Percentiles rank a stretch among this genome's conserved stretches.
Evolutionary conservation across 2,888 invertebrate species (phyloP).

Genomic region (Mesorhabditis belari): DNA sequence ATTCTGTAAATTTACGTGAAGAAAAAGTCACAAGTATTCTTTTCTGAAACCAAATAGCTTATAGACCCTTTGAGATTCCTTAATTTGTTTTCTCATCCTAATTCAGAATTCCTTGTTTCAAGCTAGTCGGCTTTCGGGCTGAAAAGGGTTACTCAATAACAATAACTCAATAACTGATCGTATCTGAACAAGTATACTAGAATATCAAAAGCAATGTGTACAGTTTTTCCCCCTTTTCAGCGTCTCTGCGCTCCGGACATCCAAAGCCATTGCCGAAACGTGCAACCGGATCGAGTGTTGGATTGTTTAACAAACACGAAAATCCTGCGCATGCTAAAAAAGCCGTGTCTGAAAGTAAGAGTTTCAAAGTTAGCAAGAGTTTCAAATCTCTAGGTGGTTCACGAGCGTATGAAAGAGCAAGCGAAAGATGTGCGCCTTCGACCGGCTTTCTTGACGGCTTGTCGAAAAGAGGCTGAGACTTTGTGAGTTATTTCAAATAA

Average conservation of each 20-base stretch:
- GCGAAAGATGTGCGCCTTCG: conserved; percentile 74
- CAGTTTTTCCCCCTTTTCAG: no score
- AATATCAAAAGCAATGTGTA: no score
- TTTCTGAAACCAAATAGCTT: no score
- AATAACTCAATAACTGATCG: no score
- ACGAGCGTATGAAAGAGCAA: conserved; percentile 46
- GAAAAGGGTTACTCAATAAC: no score
- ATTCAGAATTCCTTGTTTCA: no score
- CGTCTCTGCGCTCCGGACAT: conserved; percentile 54
- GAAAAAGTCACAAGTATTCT: no score
- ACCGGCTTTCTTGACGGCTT: conserved; percentile 75
- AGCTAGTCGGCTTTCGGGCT: no score
- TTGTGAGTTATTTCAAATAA: conserved; percentile 51
- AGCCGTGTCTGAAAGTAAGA: conserved; percentile 23
- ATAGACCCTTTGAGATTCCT: no score
- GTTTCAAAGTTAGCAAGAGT: background rate
- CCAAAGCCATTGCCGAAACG: conserved; percentile 37
- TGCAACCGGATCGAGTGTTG: conserved; percentile 38
- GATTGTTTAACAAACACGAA: conserved; percentile 48
- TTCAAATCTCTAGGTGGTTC: conserved; percentile 15
- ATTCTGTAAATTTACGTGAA: no score
- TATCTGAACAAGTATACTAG: no score
- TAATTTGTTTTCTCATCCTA: no score
- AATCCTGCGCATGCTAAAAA: conserved; percentile 43
- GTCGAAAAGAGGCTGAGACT: conserved; percentile 60